A percentile compares a stretch with the other conserved stretches of the same genome.
phyloP scores from a whole-genome alignment of 2,888 invertebrate genomes.

The Heliconius ismenius region DNA sequence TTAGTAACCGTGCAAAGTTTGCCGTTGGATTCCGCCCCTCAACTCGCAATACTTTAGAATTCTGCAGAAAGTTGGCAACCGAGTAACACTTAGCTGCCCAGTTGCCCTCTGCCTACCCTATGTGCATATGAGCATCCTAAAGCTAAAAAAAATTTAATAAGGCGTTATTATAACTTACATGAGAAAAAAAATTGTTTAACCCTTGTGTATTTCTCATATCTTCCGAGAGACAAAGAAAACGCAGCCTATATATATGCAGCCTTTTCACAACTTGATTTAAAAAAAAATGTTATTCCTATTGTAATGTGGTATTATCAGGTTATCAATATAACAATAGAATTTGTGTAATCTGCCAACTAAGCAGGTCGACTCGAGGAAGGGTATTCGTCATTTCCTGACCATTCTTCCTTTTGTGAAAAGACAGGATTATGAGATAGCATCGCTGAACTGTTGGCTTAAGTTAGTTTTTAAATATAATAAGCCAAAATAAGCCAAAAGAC shows the following conservation, averaged over 20 bases:
- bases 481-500: conserved; percentile 2
- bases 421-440: conserved; percentile 64
- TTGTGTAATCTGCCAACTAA: conserved; percentile 58
- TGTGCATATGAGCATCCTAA: too few relatives aligned
- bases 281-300: conserved; percentile 31
- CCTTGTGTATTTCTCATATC: neutral
- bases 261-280: neutral
- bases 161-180: too few relatives aligned
- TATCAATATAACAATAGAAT: conserved; percentile 63
- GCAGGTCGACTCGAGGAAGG: conserved; percentile 56
- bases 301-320: conserved; percentile 51
- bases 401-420: conserved; percentile 54
- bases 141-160: too few relatives aligned
- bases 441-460: conserved; percentile 45
- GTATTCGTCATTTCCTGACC: conserved; percentile 74
- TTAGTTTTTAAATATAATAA: conserved; percentile 17
- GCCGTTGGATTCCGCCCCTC: neutral
- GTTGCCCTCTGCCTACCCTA: too few relatives aligned
- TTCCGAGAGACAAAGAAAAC: neutral
- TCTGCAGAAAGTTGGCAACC: neutral
- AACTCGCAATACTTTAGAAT: neutral
- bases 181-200: neutral
- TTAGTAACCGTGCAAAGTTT: neutral
- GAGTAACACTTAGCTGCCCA: neutral
- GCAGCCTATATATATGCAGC: neutral